Evolutionary conservation across 1,140 invertebrate genomes (phyloP).

Genomic region (Drepana arcuata): DNA sequence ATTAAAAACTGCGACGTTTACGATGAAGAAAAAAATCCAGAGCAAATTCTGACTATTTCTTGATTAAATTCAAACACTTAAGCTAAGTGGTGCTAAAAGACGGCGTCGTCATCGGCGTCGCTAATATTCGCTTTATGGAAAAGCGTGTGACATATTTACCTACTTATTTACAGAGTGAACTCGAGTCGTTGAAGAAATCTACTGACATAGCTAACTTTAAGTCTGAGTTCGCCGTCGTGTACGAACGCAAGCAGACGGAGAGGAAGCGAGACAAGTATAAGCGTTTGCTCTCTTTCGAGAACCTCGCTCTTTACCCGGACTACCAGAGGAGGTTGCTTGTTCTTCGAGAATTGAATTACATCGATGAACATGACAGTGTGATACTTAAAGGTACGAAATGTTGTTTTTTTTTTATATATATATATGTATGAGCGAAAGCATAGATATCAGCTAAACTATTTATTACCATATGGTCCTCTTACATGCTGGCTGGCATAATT

Average conservation of each 20-base stretch:
- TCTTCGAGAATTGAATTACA: slow-evolving; percentile 83
- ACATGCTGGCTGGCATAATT: too few relatives aligned
- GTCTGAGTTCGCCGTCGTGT: slow-evolving; percentile 82
- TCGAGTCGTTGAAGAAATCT: slow-evolving; percentile 41
- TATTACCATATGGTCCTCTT: too few relatives aligned
- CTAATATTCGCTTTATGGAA: not conserved
- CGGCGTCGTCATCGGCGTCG: too few relatives aligned
- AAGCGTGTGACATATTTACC: slow-evolving; percentile 3
- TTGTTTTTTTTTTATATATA: too few relatives aligned
- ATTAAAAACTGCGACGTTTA: too few relatives aligned
- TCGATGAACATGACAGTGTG: slow-evolving; percentile 73
- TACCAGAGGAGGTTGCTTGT: slow-evolving; percentile 89
- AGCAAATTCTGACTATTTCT: too few relatives aligned
- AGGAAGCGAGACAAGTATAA: slow-evolving; percentile 81
- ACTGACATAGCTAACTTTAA: slow-evolving; percentile 70
- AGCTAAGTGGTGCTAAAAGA: too few relatives aligned
- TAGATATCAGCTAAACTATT: too few relatives aligned
- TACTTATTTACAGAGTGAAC: slow-evolving; percentile 32
- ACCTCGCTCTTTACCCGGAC: slow-evolving; percentile 89
- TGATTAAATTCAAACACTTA: too few relatives aligned
- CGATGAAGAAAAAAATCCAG: too few relatives aligned
- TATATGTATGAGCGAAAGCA: too few relatives aligned
- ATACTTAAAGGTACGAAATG: slow-evolving; percentile 58
- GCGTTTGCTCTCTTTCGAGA: slow-evolving; percentile 86
- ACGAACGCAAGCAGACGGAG: slow-evolving; percentile 80